Percentiles rank a stretch among this genome's conserved stretches.
These are phyloP conservation scores for Coleophora flavipennella DNA, from an alignment of 2,888 invertebrate species.

Conservation along the genomic window DNA sequence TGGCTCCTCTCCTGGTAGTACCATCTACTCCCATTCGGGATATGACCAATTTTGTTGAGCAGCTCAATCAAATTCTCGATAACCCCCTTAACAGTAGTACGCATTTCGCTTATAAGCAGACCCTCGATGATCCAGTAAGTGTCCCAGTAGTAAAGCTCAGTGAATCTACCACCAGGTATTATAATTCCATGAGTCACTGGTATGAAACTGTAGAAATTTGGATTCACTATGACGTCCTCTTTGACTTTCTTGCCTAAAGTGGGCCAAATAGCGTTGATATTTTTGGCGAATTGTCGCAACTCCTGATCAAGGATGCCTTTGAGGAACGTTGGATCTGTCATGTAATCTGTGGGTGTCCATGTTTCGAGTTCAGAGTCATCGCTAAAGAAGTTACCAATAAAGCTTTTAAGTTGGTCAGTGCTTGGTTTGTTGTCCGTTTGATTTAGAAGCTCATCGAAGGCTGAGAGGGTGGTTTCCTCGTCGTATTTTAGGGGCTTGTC, in stretches of 20 bases:
- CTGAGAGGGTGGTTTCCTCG: slow-evolving; percentile 68
- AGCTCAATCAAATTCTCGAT: slow-evolving; percentile 82
- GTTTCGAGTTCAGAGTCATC: slow-evolving; percentile 68
- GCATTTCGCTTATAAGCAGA: slow-evolving; percentile 83
- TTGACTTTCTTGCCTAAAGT: slow-evolving; percentile 75
- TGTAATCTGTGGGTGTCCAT: slow-evolving; percentile 75
- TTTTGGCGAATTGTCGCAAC: slow-evolving; percentile 73
- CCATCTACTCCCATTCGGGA: slow-evolving; percentile 88
- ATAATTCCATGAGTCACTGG: slow-evolving; percentile 79
- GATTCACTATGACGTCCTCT: slow-evolving; percentile 62
- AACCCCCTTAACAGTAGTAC: slow-evolving; percentile 80
- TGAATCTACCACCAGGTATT: slow-evolving; percentile 80
- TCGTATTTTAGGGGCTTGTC: slow-evolving; percentile 79
- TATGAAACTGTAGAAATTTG: slow-evolving; percentile 76
- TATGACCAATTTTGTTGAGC: slow-evolving; percentile 76
- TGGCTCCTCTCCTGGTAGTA: slow-evolving; percentile 83
- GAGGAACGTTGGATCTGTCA: slow-evolving; percentile 72
- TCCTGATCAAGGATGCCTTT: slow-evolving; percentile 68
- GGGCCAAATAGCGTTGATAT: slow-evolving; percentile 77
- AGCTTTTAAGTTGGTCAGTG: slow-evolving; percentile 54
- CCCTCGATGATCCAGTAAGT: slow-evolving; percentile 90
- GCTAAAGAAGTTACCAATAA: slow-evolving; percentile 74
- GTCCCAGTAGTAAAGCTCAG: slow-evolving; percentile 90
- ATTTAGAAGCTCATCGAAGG: slow-evolving; percentile 72
- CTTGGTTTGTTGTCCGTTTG: slow-evolving; percentile 57